Evolutionary conservation across 64 coral and sea anemone species (phyloP).

Genomic region (Anthopleura sola): DNA sequence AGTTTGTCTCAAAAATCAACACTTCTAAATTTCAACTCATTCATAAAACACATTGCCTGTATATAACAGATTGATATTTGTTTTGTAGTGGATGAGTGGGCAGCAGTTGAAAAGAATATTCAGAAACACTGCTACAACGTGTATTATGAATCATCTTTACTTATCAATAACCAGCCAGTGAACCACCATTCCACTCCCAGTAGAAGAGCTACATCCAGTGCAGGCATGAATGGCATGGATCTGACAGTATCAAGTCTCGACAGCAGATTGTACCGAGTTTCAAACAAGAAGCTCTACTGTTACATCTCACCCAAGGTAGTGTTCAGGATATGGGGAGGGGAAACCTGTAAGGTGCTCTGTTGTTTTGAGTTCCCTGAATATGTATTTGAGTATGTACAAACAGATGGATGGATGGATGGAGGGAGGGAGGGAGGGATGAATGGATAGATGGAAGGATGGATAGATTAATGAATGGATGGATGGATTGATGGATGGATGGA

Average conservation of each 20-base stretch:
- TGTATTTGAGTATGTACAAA: no score
- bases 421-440: not conserved
- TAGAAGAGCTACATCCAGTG: not conserved
- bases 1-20: no score
- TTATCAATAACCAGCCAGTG: slow-evolving; percentile 17
- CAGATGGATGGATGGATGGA: no score
- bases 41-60: no score
- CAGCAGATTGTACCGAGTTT: not conserved
- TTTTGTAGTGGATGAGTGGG: slow-evolving; percentile 50
- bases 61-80: not conserved
- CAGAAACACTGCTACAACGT: slow-evolving; percentile 72
- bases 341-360: no score
- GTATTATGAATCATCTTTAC: slow-evolving; percentile 86
- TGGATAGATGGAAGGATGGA: no score
- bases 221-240: not conserved
- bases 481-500: no score
- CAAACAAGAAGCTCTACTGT: slow-evolving; percentile 68
- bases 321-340: not conserved
- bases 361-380: no score
- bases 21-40: no score
- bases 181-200: not conserved
- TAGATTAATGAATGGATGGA: no score
- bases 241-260: not conserved
- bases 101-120: slow-evolving; percentile 73
- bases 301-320: slow-evolving; percentile 87